Conservation (phyloP, 2,797 vertebrate species). For the Rhinophrynus dorsalis region DNA sequence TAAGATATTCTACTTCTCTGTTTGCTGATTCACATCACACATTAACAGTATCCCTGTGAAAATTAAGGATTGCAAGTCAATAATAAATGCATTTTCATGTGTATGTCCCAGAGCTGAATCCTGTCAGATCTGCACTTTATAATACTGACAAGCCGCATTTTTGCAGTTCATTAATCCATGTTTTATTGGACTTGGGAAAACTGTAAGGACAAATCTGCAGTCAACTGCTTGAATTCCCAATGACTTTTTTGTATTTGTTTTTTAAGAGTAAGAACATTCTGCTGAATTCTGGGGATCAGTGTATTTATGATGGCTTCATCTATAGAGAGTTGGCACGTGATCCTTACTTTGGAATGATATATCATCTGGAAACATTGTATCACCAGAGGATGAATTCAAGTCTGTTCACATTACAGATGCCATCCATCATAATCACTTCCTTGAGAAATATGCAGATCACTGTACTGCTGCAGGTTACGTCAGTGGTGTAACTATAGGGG, state of each 20-base stretch:
- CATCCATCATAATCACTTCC: neutral
- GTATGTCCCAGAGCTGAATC: neutral
- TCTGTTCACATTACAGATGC: conserved; percentile 32
- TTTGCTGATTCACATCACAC: neutral
- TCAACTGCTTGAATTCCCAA: conserved; percentile 11
- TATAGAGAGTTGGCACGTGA: conserved; percentile 20
- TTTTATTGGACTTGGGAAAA: conserved; percentile 28
- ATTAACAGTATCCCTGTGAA: neutral
- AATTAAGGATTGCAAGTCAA: neutral
- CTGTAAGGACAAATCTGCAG: neutral
- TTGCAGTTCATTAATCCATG: conserved; percentile 24
- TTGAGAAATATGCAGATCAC: neutral
- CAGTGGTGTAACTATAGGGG: too few species aligned
- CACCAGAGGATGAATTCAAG: neutral
- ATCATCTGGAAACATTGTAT: conserved; percentile 10
- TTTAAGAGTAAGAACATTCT: conserved; percentile 33
- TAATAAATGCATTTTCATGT: conserved; percentile 1
- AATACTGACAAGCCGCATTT: conserved; percentile 14
- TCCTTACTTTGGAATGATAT: conserved; percentile 6
- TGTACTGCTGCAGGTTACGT: conserved; percentile 1
- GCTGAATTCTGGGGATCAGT: conserved; percentile 7
- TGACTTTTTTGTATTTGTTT: neutral
- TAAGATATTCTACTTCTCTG: neutral
- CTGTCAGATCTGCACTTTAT: conserved; percentile 1
- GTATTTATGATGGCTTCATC: conserved; percentile 15